phyloP scores from a whole-genome alignment of 2,113 vertebrate genomes.

The Oreotrochilus melanogaster region DNA sequence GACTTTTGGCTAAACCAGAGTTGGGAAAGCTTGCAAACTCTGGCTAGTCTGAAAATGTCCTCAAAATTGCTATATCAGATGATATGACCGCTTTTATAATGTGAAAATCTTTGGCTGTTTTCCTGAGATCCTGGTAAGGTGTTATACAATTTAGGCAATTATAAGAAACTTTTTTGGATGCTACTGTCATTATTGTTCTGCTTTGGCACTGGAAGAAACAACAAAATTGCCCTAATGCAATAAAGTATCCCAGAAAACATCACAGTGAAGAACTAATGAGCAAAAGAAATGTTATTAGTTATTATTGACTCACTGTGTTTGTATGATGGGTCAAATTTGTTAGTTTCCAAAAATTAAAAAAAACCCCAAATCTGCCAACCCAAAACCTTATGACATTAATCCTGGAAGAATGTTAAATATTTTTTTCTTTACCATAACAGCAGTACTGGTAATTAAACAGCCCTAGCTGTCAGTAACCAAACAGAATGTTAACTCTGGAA shows the following conservation, averaged over 20 bases:
- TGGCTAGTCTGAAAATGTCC: slow-evolving; percentile 51
- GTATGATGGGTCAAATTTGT: neutral
- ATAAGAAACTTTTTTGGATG: slow-evolving; percentile 42
- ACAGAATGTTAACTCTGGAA: neutral
- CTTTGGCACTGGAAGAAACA: slow-evolving; percentile 8
- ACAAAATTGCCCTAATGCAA: slow-evolving; percentile 11
- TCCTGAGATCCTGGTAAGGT: slow-evolving; percentile 40
- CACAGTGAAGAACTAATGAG: slow-evolving; percentile 8
- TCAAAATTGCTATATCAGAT: slow-evolving; percentile 54
- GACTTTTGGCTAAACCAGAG: slow-evolving; percentile 41
- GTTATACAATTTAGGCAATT: slow-evolving; percentile 62
- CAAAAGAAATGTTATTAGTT: slow-evolving; percentile 12
- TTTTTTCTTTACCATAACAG: neutral
- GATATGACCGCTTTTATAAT: slow-evolving; percentile 51
- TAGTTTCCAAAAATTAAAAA: neutral
- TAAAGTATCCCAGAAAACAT: neutral
- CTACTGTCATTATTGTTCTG: slow-evolving; percentile 44
- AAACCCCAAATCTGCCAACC: neutral
- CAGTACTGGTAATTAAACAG: neutral
- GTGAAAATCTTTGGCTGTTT: slow-evolving; percentile 41
- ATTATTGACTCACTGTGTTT: neutral
- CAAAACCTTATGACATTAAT: neutral
- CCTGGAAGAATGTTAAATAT: neutral
- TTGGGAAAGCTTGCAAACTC: slow-evolving; percentile 53
- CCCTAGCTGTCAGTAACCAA: neutral